phyloP scores from a whole-genome alignment of 2,113 vertebrate species.

The Nesoenas mayeri region DNA sequence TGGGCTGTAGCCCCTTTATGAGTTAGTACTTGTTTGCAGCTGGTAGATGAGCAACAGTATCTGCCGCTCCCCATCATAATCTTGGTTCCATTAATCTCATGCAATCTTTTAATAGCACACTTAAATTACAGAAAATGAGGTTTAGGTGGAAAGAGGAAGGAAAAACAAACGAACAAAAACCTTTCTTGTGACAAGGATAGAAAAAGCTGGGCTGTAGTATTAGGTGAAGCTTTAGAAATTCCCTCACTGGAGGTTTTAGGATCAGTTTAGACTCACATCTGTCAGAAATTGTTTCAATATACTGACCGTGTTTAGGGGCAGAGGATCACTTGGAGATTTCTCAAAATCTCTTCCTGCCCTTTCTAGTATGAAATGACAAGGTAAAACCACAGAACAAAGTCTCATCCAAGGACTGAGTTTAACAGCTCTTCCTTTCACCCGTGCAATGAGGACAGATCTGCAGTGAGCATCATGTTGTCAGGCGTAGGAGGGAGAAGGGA shows the following conservation, averaged over 20 bases:
- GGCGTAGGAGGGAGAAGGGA: neutral
- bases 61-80: neutral
- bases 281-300: neutral
- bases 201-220: neutral
- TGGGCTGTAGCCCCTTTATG: rapidly evolving
- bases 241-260: neutral
- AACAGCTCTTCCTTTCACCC: neutral
- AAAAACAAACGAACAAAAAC: neutral
- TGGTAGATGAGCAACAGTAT: neutral
- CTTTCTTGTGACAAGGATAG: neutral
- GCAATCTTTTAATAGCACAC: neutral
- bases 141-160: neutral
- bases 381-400: neutral
- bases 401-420: neutral
- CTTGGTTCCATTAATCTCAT: neutral
- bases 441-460: neutral
- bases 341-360: neutral
- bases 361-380: neutral
- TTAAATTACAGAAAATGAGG: neutral
- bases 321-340: neutral
- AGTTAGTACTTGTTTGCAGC: neutral
- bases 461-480: neutral
- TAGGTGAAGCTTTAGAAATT: neutral
- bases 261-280: neutral
- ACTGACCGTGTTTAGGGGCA: neutral